Evolutionary conservation across 2,113 vertebrate species (phyloP), one percentile per base, ranked within the genome.

Genomic region (Lutjanus erythropterus): DNA sequence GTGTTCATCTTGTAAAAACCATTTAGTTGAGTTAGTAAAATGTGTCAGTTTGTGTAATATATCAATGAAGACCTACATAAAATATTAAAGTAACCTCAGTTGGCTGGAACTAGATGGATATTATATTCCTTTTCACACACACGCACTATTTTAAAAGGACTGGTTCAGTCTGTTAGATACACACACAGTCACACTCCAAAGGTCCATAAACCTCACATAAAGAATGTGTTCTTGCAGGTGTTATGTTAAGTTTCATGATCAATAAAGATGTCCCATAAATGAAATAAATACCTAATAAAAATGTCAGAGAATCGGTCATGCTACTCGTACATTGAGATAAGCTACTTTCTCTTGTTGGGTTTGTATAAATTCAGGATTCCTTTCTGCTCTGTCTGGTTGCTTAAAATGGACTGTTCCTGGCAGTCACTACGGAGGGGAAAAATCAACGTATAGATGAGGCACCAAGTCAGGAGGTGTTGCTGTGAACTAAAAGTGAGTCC

Each of bases 341-440:
- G 75, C 35, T 44, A 64, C 49, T 69, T 67, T 73, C 42, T 73
- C 61, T 67, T 1, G 2, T 7, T 83, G 50, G 56, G 59, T 74
- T 81, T 88, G 73, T 78, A 70, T 77, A 86, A 82, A 75, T 66
- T 77, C 19, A 37, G 66, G 75, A 85, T 89, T 86, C 80, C 66
- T 90, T 61, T 87, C 66, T 69, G 31, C 64, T 87, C 60, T n/a
- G 71, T 61, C 67, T 76, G 42, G 31, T 59, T 9, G 1, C 72
- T 80, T 42, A 29, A 69, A 61, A 46, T 42, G 41, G 56, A 29
- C 52, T 29, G 70, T 75, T 58, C 5, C 27, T 73, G 62, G 58
- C 41, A 44, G 50, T 75, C 44, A 39, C 18, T 23, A 33, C 12
- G 29, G 7, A 25, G 14, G n/a, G 2, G 15, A 29, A 44, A 67